Conservation (phyloP, 2,888 invertebrate species). For the Acleris holmiana region DNA sequence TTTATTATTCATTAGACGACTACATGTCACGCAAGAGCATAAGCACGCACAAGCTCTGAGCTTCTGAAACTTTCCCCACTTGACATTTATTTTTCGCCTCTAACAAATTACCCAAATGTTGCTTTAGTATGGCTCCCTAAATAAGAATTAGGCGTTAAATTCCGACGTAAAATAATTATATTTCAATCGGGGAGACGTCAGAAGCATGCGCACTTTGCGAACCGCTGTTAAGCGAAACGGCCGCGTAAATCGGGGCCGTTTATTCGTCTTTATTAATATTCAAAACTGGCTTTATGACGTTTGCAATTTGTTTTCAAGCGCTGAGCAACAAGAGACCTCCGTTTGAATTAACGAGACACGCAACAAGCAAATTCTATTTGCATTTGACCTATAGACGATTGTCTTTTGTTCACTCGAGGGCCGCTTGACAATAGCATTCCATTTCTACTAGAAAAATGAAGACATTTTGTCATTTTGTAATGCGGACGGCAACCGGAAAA, state of each 20-base stretch:
- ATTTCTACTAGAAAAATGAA: conserved; percentile 40
- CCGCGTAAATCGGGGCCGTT: conserved; percentile 62
- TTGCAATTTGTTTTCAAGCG: conserved; percentile 70
- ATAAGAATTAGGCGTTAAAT: conserved; percentile 35
- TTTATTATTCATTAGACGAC: conserved; percentile 82
- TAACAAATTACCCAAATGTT: conserved; percentile 35
- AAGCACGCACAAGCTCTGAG: conserved; percentile 75
- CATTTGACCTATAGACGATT: conserved; percentile 75
- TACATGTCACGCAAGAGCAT: conserved; percentile 77
- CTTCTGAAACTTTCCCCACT: conserved; percentile 70
- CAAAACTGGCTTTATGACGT: conserved; percentile 72
- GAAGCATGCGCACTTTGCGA: conserved; percentile 57
- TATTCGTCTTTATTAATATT: conserved; percentile 75
- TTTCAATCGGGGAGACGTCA: conserved; percentile 58
- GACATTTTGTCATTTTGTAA: conserved; percentile 35
- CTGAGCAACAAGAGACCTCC: conserved; percentile 60
- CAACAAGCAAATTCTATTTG: conserved; percentile 75
- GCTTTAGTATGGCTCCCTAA: conserved; percentile 26
- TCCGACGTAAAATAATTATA: conserved; percentile 45
- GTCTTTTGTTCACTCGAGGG: conserved; percentile 54
- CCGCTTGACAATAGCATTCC: conserved; percentile 41
- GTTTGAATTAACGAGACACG: conserved; percentile 65
- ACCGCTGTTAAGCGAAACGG: conserved; percentile 56
- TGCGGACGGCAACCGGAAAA: conserved; percentile 32
- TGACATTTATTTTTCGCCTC: conserved; percentile 49